Evolutionary conservation across 1,140 invertebrate species (phyloP).

Genomic region (Cyclina sinensis): DNA sequence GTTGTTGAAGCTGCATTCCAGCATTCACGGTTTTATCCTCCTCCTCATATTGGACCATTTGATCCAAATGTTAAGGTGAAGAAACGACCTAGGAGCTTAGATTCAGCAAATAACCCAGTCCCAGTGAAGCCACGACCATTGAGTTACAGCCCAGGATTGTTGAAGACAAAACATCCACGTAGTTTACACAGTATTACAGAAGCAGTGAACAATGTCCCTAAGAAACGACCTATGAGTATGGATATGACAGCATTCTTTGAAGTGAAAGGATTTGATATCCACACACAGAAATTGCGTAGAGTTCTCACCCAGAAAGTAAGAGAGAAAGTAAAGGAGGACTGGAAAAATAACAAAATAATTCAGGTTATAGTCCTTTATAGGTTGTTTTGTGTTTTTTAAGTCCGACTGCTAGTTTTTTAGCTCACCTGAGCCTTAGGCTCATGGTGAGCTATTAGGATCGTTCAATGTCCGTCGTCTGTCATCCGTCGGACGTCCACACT

Average conservation of each 20-base stretch:
- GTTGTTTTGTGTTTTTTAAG: too few relatives aligned
- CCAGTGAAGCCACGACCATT: constrained; percentile 7
- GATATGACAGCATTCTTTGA: constrained; percentile 51
- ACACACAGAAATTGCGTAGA: constrained; percentile 48
- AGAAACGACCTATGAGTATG: constrained; percentile 54
- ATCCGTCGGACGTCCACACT: too few relatives aligned
- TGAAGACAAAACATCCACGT: constrained; percentile 59
- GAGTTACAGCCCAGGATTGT: constrained; percentile 57
- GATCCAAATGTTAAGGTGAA: constrained; percentile 34
- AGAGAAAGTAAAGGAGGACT: constrained; percentile 22
- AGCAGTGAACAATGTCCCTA: not conserved
- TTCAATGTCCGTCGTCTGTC: too few relatives aligned
- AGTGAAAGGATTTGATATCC: constrained; percentile 47
- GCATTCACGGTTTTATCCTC: not conserved
- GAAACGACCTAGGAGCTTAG: constrained; percentile 53
- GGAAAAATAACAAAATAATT: not conserved
- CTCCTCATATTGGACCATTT: constrained; percentile 55
- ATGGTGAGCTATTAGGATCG: too few relatives aligned
- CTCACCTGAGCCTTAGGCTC: too few relatives aligned
- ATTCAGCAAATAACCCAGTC: constrained; percentile 23
- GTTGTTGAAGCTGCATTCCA: not conserved
- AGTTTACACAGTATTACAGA: constrained; percentile 62
- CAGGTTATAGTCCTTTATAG: not conserved
- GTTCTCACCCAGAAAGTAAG: constrained; percentile 51
- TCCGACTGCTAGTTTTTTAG: too few relatives aligned